Base-by-base conservation (phyloP, 2,888 invertebrate species). In the Drosophila monieri region DNA sequence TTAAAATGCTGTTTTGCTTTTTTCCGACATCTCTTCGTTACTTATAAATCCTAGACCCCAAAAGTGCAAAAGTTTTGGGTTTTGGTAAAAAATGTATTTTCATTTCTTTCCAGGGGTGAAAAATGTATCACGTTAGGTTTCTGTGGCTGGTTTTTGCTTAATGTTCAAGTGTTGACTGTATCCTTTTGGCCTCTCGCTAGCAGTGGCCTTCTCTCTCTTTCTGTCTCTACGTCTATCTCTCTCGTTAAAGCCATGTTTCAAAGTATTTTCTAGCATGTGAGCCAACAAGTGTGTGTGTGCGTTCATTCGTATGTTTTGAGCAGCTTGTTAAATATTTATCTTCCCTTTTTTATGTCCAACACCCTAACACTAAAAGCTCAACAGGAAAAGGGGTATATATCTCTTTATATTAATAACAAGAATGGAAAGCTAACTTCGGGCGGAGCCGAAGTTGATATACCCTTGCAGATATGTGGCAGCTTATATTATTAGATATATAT, bases 321-420 rank as follows among this genome's bases (percentile, higher is more conserved):
- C 35, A 44, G 57, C 67, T 74, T 64, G 57, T 76, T 66, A 68
- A 78, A 76, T 74, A 78, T 79, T 73, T 66, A 71, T 72, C 23
- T 61, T 56, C 48, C 59, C 69, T 65, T 59, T 51, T 60, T 67
- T 56, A 60, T 70, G 54, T 21, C 53, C 73, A 43, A 43, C 43
- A 57, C 41, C 57, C 61, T 44, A 54, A 60, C 48, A 60, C 52
- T 39, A 39, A 23, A 47, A 12, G 21, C 8, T 14, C 23, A 12
- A 8, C 18, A 51, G 47, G 37, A 23, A 52, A 58, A 12, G 8
- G 30, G 14, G 30, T 44, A 60, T 44, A 10, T 8, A 9, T 18
- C 18, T 48, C n/a, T 6, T 10, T 10, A 10, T 9, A 27, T 3
- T 1, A 25, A 8, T 8, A 9, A 32, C 5, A 3, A 14, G 5